Evolutionary conservation across 1,140 invertebrate genomes (phyloP), one percentile per base, ranked within the genome.

Genomic region (Leptonema lineaticorne): DNA sequence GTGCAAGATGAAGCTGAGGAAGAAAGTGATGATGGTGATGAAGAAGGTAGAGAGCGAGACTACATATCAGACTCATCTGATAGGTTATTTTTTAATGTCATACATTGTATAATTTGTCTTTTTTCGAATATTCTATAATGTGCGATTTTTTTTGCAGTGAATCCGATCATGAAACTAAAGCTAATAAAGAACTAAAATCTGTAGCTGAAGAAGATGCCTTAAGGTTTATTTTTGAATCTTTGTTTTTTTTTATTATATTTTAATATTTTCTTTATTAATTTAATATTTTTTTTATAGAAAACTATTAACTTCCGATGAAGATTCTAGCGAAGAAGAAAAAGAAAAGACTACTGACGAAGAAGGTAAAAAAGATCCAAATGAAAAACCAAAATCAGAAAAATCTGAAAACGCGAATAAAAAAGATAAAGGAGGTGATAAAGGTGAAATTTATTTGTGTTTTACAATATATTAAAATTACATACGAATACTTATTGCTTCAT

Each of bases 21-120:
- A 79, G 96, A 98, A 78, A 97, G 94, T 75, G 95, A 97, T 82
- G 95, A 97, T 79, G 95, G 95, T 0, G 95, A 98, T 79, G 94
- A 93, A 76, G 96, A 98, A 83, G 95, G 95, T 0, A 81, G 92
- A 69, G 95, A 98, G 83, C 84, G 87, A 65, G 92, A 94, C 78
- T 94, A 94, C 73, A 92, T 93, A 74, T 92, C 91, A 1, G 91
- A 93, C 75, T 93, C 91, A 3, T 92, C 90, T 16, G 87, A 88
- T 64, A 86, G 86, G 87, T 85, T 4, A 37, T 26, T 66, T 45
- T 22, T 41, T 50, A 3, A 48, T 27, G 2, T 48, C 5, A 53
- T 26, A 6, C 11, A 48, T 29, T n/a, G 22, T 37, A 45, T 14
- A 41, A n/a, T 63, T 4, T 4, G n/a, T 53, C 11, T 41, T 14